Base-by-base conservation (phyloP, 2,797 vertebrate genomes). In the Staurois parvus region DNA sequence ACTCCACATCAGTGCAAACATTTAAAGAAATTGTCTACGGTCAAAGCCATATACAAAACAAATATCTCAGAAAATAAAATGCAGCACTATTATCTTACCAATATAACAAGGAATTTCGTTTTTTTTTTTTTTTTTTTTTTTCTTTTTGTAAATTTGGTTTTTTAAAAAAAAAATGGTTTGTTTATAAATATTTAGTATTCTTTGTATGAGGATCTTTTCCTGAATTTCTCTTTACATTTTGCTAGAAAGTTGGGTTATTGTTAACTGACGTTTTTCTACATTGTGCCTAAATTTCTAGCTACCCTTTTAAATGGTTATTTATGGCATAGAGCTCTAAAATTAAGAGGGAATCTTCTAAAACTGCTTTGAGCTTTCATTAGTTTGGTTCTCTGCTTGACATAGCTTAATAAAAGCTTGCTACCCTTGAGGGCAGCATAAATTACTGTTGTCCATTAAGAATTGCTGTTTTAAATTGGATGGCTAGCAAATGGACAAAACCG, bases 291-390 rank as follows among this genome's bases (percentile, higher is more conserved):
- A 24, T 66, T 69, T 29, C 28, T 48, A 29, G 24, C 28, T 56
- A 21, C 24, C 11, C 59, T 75, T 40, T 85, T 75, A 81, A 45
- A 29, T 28, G 48, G 67, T 48, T 77, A 86, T 80, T 85, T 85
- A 79, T 81, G 70, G 56, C 26, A 19, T 21, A 15, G 62, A 40
- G 45, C 28, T 72, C 66, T 72, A 34, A 45, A 74, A 67, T 68
- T 48, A 76, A 72, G 72, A 62, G 26, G 80, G 29, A 66, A 75
- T 72, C 81, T 66, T 37, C 30, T 72, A 80, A 73, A 34, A 30
- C 85, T 76, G 74, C 28, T 86, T 67, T 73, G 72, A 78, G 74
- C 30, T 78, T 86, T 82, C 48, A 78, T 82, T 82, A 72, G 37
- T 24, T 77, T 17, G n/a, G 81, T 77, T 86, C 68, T 77, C 67